Percentiles rank a stretch among this genome's conserved stretches.
Evolutionary conservation across 2,888 invertebrate species (phyloP).

Genomic region (Odontothrips loti): DNA sequence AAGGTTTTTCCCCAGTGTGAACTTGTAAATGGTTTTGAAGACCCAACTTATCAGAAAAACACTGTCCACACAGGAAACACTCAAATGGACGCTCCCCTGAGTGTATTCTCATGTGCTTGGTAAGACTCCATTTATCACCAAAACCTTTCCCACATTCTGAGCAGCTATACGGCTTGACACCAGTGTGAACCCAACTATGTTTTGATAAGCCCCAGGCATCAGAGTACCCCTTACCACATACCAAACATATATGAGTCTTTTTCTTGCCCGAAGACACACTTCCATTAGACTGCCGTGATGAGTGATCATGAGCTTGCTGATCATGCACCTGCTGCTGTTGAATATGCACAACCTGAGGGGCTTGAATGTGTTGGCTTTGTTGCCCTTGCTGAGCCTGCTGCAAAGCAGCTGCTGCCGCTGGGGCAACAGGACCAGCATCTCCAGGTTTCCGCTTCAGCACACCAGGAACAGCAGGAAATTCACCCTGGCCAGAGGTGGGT

Average conservation of each 20-base stretch:
- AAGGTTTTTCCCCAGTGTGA: background rate
- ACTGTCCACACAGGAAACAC: background rate
- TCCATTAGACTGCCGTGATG: slow-evolving; percentile 32
- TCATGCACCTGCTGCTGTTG: background rate
- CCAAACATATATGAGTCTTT: slow-evolving; percentile 34
- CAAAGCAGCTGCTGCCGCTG: background rate
- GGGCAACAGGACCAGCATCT: background rate
- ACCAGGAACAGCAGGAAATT: background rate
- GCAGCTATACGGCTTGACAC: slow-evolving; percentile 33
- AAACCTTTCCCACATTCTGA: slow-evolving; percentile 9
- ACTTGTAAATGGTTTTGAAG: background rate
- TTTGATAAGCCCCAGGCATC: slow-evolving; percentile 35
- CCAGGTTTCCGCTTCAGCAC: background rate
- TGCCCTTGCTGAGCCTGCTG: background rate
- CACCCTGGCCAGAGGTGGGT: background rate
- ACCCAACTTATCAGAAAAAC: background rate
- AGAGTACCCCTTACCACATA: slow-evolving; percentile 35
- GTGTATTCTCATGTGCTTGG: background rate
- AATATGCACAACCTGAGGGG: background rate
- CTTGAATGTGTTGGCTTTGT: background rate
- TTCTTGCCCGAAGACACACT: slow-evolving; percentile 33
- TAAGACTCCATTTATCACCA: background rate
- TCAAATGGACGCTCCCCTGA: background rate
- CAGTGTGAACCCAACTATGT: slow-evolving; percentile 33
- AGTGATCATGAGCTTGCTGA: slow-evolving; percentile 11